phyloP scores from a whole-genome alignment of 2,113 vertebrate species.

The Anoura caudifer region DNA sequence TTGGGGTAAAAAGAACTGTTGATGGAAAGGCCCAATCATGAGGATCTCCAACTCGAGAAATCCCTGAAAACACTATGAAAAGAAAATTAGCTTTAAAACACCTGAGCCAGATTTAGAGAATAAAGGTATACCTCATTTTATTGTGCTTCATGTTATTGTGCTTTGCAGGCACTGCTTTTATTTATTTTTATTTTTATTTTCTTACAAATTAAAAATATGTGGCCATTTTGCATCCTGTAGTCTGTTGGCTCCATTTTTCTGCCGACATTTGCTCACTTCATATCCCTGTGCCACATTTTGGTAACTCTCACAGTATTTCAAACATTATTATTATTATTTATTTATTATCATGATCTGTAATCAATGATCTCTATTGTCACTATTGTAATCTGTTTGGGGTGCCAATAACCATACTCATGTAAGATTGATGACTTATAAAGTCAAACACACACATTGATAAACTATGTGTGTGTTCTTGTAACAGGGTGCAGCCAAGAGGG shows the following conservation, averaged over 20 bases:
- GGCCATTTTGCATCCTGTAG: background rate
- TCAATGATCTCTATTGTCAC: background rate
- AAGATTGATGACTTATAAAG: background rate
- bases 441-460: no score
- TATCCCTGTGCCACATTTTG: background rate
- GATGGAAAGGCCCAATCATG: background rate
- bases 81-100: background rate
- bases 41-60: background rate
- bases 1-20: background rate
- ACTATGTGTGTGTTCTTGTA: background rate
- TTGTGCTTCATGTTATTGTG: background rate
- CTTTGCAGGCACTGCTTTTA: background rate
- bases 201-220: background rate
- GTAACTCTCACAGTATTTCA: background rate
- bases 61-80: background rate
- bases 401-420: background rate
- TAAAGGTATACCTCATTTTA: background rate
- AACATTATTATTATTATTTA: background rate
- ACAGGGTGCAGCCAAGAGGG: no score
- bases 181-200: background rate
- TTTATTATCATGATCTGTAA: background rate
- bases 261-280: background rate
- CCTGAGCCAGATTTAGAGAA: background rate
- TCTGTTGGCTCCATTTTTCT: background rate
- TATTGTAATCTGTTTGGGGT: background rate